Evolutionary conservation across 2,113 vertebrate genomes (phyloP).

Genomic region (Acrocephalus kingi): DNA sequence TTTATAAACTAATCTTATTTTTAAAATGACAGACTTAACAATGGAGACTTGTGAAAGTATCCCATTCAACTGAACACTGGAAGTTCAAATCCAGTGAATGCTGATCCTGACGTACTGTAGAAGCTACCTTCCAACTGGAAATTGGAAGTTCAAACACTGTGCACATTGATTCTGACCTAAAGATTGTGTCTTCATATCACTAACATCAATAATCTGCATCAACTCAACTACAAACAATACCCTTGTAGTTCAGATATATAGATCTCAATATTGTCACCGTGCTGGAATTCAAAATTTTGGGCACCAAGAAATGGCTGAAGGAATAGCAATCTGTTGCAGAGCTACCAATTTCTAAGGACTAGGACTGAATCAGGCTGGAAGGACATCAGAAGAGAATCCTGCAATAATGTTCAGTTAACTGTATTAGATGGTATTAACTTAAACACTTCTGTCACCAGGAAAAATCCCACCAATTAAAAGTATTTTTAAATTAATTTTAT

Average conservation of each 20-base stretch:
- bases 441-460: background rate
- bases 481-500: background rate
- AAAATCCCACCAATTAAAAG: background rate
- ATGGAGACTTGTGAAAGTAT: background rate
- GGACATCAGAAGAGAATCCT: background rate
- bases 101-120: background rate
- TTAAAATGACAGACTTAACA: background rate
- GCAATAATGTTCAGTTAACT: background rate
- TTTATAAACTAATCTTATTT: background rate
- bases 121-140: background rate
- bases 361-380: background rate
- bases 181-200: background rate
- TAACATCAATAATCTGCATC: background rate
- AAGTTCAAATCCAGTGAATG: background rate
- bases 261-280: background rate
- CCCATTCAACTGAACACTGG: background rate
- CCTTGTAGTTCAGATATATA: background rate
- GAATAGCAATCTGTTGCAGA: background rate
- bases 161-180: background rate
- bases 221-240: background rate
- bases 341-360: background rate
- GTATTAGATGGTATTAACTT: background rate
- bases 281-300: background rate
- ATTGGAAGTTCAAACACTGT: background rate
- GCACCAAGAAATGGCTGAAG: background rate